Base-by-base conservation (phyloP, 2,888 invertebrate species). In the Caenorhabditis imperialis region DNA sequence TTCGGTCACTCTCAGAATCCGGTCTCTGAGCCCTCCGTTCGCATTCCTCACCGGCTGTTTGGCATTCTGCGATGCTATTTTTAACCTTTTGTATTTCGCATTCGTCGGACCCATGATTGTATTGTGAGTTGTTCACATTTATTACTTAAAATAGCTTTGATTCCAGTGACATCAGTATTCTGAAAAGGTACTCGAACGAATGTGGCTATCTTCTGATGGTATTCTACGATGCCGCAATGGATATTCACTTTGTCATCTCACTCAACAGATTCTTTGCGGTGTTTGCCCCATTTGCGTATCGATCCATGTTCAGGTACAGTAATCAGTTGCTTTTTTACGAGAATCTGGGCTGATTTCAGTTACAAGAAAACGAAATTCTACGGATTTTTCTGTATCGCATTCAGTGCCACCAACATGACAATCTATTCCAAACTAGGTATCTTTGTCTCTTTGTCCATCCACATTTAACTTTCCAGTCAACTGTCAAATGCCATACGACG, bases 11-110 rank as follows among this genome's bases (percentile, higher is more conserved):
- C 33, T 16, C 3, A 42, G n/a, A 20, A 14, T 30, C 4, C 38
- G 40, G 5, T 33, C 55, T 14, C 33, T 55, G 20, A 55, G 44
- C 22, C 55, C 44, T 22, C 25, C 55, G 12, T 55, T 55, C 30
- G 44, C 55, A 33, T 35, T 55, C 6, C 45, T 55, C 7, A 30
- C 30, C 6, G 30, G 30, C 30, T 30, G 30, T 10, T 10, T 42
- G 18, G 42, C 42, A 3, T 16, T 42, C 10, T 42, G n/a, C 18
- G 20, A 42, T 42, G 18, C 20, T 20, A 18, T 42, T 18, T 42
- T 18, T 10, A 42, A 20, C 10, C 8, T 18, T 3, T 16, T 16
- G 5, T 42, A 18, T 18, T 42, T 42, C 20, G 14, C 8, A 5
- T 42, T 18, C 18, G 42, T 18, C 4, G 42, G 42, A 5, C 14